Evolutionary conservation across 2,797 vertebrate genomes (phyloP).

Genomic region (Sparidentex hasta): DNA sequence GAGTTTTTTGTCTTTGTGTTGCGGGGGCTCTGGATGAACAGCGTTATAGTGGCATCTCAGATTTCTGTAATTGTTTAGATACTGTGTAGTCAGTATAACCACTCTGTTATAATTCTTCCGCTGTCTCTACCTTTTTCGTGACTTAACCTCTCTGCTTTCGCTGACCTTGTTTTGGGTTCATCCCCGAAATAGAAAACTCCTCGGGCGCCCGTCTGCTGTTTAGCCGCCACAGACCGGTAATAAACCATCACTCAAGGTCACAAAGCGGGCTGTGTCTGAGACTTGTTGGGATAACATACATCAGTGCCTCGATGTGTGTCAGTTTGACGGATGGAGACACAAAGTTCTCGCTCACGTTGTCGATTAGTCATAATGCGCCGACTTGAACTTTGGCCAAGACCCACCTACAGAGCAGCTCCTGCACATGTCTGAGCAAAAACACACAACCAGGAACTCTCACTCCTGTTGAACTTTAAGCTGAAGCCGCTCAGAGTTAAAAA

Average conservation of each 20-base stretch:
- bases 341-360: slow-evolving; percentile 24
- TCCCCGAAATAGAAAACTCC: slow-evolving; percentile 9
- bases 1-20: too few relatives aligned
- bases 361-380: slow-evolving; percentile 30
- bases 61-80: too few relatives aligned
- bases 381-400: slow-evolving; percentile 61
- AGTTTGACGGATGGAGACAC: slow-evolving; percentile 26
- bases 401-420: slow-evolving; percentile 21
- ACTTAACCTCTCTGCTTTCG: background rate
- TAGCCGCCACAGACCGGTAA: background rate
- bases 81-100: background rate
- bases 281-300: background rate
- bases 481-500: background rate
- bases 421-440: slow-evolving; percentile 18
- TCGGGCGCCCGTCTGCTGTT: background rate
- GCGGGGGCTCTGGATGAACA: too few relatives aligned
- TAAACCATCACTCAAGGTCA: slow-evolving; percentile 2
- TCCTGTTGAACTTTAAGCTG: slow-evolving; percentile 8
- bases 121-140: background rate
- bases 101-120: background rate
- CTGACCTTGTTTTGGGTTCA: slow-evolving; percentile 9
- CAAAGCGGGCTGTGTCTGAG: background rate
- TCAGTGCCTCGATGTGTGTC: background rate
- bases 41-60: too few relatives aligned
- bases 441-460: slow-evolving; percentile 18